Base-by-base conservation (phyloP, 2,888 invertebrate genomes). In the Elmis aenea region DNA sequence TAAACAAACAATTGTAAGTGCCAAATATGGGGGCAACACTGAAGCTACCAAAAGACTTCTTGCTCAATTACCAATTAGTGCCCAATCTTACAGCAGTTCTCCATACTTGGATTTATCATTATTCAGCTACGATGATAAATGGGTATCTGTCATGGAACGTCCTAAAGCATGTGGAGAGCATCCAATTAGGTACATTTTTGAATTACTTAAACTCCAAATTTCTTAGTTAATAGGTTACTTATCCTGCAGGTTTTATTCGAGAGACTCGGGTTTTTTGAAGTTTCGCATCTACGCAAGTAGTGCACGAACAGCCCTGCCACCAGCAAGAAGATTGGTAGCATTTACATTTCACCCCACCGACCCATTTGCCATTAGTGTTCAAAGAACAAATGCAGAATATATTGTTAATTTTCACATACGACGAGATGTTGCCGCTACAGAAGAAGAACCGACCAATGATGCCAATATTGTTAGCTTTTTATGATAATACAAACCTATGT, bases 281-380 rank as follows among this genome's bases (percentile, higher is more conserved):
- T 86, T 85, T 62, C 75, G 78, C 55, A 80, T 86, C 55, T 77
- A 81, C 58, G 81, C 84, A 5, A 71, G 75, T 45, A 66, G 73
- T 21, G 69, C 70, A 2, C 76, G 81, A 61, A 76, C 79, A 5
- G 74, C 79, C 13, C 77, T 83, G 5, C 79, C 80, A 4, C 72
- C 81, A 51, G 74, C 86, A 6, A 71, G 92, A 48, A 72, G 90
- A 49, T 75, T 95, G 8, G 93, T 94, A 3, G 92, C 95, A 10
- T 96, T 94, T 63, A 92, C 92, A 5, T 95, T 93, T 67, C 96
- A 96, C 69, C 96, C 96, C 0, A 87, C 83, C 8, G 94, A 96
- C 69, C 96, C 96, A 0, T 92, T 96, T 68, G 88, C 92, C 5
- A 91, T 96, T 47, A 94, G 93, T 57, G 90, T 95, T 5, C 95